Evolutionary conservation across 2,113 vertebrate species (phyloP).

Genomic region (Phyllostomus discolor): DNA sequence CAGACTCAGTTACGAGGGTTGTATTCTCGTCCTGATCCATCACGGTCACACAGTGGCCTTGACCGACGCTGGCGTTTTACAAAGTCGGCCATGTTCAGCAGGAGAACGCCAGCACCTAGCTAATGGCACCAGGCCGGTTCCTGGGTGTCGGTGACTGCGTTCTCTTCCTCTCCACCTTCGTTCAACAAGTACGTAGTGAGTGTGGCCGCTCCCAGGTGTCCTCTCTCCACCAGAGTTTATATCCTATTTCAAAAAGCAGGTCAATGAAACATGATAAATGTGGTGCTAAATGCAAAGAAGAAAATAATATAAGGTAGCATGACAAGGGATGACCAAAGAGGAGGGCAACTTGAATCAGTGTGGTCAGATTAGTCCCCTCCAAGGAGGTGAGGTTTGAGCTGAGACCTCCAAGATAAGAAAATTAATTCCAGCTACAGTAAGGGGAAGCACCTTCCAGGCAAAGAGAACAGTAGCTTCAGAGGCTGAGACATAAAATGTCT

Average conservation of each 20-base stretch:
- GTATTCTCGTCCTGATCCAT: not conserved
- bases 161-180: not conserved
- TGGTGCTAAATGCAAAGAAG: not conserved
- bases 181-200: not conserved
- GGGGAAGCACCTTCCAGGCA: not conserved
- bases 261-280: not conserved
- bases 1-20: accelerated
- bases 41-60: not conserved
- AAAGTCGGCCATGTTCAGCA: not conserved
- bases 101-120: not conserved
- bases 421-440: not conserved
- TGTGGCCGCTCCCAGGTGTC: not conserved
- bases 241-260: not conserved
- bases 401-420: not conserved
- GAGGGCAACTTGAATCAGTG: not conserved
- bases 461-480: not conserved
- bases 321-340: not conserved
- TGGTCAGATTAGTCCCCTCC: no score
- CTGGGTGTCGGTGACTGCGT: not conserved
- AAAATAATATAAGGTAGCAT: not conserved
- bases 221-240: not conserved
- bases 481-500: not conserved
- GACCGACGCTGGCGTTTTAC: not conserved
- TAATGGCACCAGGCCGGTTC: not conserved
- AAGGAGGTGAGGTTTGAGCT: not conserved